Conservation (phyloP, 2,888 invertebrate genomes). For the Synanthedon myopaeformis region DNA sequence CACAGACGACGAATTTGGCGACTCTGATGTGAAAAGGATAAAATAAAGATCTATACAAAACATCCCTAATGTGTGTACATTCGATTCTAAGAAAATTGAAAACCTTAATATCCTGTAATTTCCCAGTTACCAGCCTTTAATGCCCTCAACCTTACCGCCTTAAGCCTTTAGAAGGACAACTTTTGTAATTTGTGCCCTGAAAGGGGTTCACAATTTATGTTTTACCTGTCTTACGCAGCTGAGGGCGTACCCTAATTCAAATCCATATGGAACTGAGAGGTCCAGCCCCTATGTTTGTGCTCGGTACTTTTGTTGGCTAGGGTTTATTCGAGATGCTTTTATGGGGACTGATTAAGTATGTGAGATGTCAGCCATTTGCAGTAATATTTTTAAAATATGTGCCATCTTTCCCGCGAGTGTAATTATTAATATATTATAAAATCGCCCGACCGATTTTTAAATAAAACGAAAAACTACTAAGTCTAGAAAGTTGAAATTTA, state of each 20-base stretch:
- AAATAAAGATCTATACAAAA: background rate
- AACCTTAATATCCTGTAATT: constrained; percentile 11
- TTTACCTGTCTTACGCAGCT: constrained; percentile 49
- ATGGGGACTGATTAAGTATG: constrained; percentile 25
- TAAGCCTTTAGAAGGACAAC: constrained; percentile 27
- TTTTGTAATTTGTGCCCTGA: constrained; percentile 44
- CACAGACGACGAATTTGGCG: too few relatives aligned
- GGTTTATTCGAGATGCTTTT: constrained; percentile 27
- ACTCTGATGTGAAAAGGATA: too few relatives aligned
- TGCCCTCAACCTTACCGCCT: constrained; percentile 21
- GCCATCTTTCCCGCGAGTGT: too few relatives aligned
- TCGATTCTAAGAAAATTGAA: constrained; percentile 1
- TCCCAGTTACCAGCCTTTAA: constrained; percentile 9
- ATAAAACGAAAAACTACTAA: too few relatives aligned
- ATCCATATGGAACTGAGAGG: constrained; percentile 27
- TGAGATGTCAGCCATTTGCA: constrained; percentile 4
- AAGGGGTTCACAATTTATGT: constrained; percentile 52
- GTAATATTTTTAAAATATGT: too few relatives aligned
- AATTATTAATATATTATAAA: too few relatives aligned
- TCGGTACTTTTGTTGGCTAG: constrained; percentile 30
- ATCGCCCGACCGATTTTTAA: too few relatives aligned
- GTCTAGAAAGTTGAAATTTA: too few relatives aligned
- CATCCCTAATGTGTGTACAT: background rate
- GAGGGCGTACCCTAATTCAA: constrained; percentile 40
- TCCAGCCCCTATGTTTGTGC: constrained; percentile 36